Evolutionary conservation across 2,113 vertebrate genomes (phyloP).

Genomic region (Anser brachyrhynchus): DNA sequence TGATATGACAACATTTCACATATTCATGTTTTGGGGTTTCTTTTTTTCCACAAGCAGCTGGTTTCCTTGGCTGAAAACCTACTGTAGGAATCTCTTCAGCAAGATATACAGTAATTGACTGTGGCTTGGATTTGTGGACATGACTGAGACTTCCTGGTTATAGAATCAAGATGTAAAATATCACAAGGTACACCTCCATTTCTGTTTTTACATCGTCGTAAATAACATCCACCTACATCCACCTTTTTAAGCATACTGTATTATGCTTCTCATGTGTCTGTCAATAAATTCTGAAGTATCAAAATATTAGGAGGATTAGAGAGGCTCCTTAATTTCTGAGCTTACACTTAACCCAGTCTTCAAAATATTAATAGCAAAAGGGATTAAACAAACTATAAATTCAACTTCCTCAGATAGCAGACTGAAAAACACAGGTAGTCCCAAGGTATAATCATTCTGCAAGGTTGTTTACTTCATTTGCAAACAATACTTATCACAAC

Average conservation of each 20-base stretch:
- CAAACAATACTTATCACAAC: background rate
- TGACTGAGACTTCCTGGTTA: background rate
- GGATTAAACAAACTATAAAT: conserved; percentile 37
- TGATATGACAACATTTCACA: background rate
- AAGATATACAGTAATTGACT: background rate
- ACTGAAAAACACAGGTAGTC: conserved; percentile 8
- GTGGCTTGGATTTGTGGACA: background rate
- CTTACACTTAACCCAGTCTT: conserved; percentile 17
- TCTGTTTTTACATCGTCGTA: background rate
- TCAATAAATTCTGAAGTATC: conserved; percentile 41
- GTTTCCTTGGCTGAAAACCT: background rate
- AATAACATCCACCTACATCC: background rate
- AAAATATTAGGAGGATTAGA: conserved; percentile 39
- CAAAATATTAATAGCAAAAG: conserved; percentile 41
- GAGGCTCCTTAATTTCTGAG: conserved; percentile 30
- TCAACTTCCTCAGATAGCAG: conserved; percentile 9
- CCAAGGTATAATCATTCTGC: background rate
- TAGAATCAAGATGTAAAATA: background rate
- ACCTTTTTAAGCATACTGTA: background rate
- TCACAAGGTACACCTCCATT: background rate
- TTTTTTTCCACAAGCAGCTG: background rate
- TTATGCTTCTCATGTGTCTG: background rate
- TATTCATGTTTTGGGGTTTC: background rate
- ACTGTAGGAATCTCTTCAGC: background rate
- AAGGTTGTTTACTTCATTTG: background rate